Evolutionary conservation across 1,140 invertebrate species (phyloP).

Genomic region (Asbolus verrucosus): DNA sequence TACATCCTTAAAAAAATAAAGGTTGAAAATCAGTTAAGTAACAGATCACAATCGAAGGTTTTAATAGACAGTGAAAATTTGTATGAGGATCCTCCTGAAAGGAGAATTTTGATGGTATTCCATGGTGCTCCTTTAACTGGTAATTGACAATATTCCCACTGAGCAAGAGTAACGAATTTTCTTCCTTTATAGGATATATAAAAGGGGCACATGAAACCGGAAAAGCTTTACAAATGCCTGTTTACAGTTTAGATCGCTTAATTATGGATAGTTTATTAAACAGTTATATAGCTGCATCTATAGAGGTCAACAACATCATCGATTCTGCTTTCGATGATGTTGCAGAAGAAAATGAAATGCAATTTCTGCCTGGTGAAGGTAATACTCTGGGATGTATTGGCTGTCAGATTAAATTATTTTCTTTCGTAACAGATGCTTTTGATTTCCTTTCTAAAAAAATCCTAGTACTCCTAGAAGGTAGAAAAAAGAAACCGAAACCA

Average conservation of each 20-base stretch:
- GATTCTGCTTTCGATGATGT: constrained; percentile 44
- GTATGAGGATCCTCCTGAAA: constrained; percentile 14
- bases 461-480: constrained; percentile 4
- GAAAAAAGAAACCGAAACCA: constrained; percentile 28
- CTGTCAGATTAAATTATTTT: not conserved
- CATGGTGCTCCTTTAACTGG: constrained; percentile 58
- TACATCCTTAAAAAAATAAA: not conserved
- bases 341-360: not conserved
- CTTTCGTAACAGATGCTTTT: constrained; percentile 47
- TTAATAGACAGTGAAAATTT: not conserved
- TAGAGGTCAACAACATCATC: constrained; percentile 55
- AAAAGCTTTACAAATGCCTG: constrained; percentile 48
- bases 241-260: constrained; percentile 54
- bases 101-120: constrained; percentile 58
- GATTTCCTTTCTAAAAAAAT: constrained; percentile 53
- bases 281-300: constrained; percentile 41
- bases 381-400: not conserved
- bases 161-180: too few relatives aligned
- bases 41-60: not conserved
- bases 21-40: not conserved
- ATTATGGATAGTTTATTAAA: constrained; percentile 55
- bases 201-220: constrained; percentile 55
- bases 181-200: constrained; percentile 55
- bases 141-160: constrained; percentile 37
- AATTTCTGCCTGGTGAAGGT: constrained; percentile 38